Base-by-base conservation (phyloP, 2,113 vertebrate species). In the Erythrocercus mccallii region DNA sequence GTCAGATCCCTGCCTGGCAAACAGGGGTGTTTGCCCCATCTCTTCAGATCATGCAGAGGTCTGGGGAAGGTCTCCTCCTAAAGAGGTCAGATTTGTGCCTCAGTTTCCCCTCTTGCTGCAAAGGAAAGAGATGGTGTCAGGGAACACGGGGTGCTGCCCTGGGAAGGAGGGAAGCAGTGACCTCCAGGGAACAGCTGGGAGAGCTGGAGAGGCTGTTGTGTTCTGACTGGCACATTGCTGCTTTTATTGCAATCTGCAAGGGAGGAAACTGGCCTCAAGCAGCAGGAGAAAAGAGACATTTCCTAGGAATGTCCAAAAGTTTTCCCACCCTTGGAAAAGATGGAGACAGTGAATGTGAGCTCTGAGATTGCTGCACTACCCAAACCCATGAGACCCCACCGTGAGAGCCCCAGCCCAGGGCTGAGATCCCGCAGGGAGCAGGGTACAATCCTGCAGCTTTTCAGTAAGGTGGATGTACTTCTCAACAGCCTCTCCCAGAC, bases 121-220 rank as follows among this genome's bases (percentile, higher is more conserved):
- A 17, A 79, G 47, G 51, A 16, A 19, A 11, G 1, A 27, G n/a
- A 5, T 7, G 42, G 24, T 13, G 62, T 13, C 31, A 45, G 27
- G 42, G 68, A 9, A 10, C 1, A 10, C 22, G 3, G 0, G 3
- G 31, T 0, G 5, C 53, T 79, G 74, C n/a, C 58, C n/a, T 6
- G 80, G 86, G 76, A 48, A 61, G 70, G 31, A 15, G 35, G 4
- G 57, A 16, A 51, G 56, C 40, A 17, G 28, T 5, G 31, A 37
- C 28, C 10, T 8, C 61, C 2, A 1, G 3, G 47, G 30, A 81
- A 48, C 0, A 33, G 31, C 61, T 53, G 48, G 10, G 17, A 38
- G 16, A 22, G 65, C 44, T 10, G 37, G 16, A 20, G 58, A 37
- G 45, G 22, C 16, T 21, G 31, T 6, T 22, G 12, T 35, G 27